Percentiles rank a stretch among this genome's conserved stretches.
phyloP scores from a whole-genome alignment of 2,113 vertebrate species.

The Silurus meridionalis region DNA sequence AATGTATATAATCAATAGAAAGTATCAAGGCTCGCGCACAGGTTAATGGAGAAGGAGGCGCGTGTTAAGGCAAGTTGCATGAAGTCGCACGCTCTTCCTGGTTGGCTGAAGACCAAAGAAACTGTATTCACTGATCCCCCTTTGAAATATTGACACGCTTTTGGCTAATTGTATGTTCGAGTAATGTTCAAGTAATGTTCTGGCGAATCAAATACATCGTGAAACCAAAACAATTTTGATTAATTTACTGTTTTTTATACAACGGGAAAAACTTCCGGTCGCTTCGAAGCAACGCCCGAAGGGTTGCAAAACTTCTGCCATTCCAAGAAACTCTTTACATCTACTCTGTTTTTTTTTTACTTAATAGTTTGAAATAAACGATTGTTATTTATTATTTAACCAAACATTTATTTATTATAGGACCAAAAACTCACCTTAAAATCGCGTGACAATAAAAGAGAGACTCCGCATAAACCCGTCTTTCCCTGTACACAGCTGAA shows the following conservation, averaged over 20 bases:
- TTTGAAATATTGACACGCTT: neutral
- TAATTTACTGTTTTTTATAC: neutral
- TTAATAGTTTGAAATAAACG: neutral
- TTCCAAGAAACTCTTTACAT: neutral
- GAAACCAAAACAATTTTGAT: neutral
- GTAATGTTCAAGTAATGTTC: neutral
- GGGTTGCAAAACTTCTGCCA: neutral
- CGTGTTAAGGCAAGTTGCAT: neutral
- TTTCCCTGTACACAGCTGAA: neutral
- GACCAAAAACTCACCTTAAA: slow-evolving; percentile 50
- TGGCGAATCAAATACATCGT: neutral
- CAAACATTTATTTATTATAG: neutral
- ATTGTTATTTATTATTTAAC: neutral
- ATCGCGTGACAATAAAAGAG: neutral
- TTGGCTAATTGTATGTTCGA: neutral
- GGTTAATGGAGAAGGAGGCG: neutral
- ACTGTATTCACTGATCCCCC: neutral
- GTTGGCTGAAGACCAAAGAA: neutral
- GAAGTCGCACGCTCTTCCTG: slow-evolving; percentile 11
- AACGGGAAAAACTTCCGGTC: neutral
- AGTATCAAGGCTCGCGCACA: neutral
- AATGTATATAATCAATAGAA: neutral
- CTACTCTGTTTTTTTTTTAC: neutral
- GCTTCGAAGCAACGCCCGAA: slow-evolving; percentile 18
- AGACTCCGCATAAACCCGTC: slow-evolving; percentile 14